Evolutionary conservation across 35 echinoderm and acorn worm genomes (phyloP), one percentile per base, ranked within the genome.

Genomic region (Ophiothrix spiculata): DNA sequence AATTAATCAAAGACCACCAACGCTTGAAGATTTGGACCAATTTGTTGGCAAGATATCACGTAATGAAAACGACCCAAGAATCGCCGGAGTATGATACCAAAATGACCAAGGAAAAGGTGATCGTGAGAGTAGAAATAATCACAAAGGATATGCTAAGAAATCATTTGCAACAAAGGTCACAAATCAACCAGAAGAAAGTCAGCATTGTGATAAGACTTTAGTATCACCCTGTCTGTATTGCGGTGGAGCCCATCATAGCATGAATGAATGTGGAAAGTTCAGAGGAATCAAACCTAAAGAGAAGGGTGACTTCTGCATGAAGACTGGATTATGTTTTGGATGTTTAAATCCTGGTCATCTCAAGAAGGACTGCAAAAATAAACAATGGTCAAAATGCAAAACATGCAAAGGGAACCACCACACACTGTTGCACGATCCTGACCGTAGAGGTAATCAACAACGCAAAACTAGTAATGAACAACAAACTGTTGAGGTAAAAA

Each of bases 21-120:
- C n/a, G 4, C 29, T 76, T 8, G 33, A 76, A 35, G 38, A 36
- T 39, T 78, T 36, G 13, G 25, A 78, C 13, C 13, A 39, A 4
- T 78, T 78, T 36, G 33, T 36, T 16, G 31, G 21, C 29, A 33
- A 78, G 36, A 10, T 37, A 16, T n/a, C 76, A 1, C 76, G 76
- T 36, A 31, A 78, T 78, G 76, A 37, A 36, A 78, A 78, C 36
- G 76, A 78, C 38, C 76, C 76, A 4, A 78, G 76, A 39, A 78
- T 78, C 25, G 15, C 76, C 13, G 76, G 74, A 8, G 6, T 76
- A 31, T 8, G 74, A 31, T 76, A 76, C 29, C 74, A 76, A 37
- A 36, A 36, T 37, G 76, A 78, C 38, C 33, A 78, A 36, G 11
- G 25, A 12, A 11, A 78, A 36, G 1, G 34, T 15, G n/a, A n/a